Evolutionary conservation across 2,888 invertebrate species (phyloP).

Genomic region (Caenorhabditis afra): DNA sequence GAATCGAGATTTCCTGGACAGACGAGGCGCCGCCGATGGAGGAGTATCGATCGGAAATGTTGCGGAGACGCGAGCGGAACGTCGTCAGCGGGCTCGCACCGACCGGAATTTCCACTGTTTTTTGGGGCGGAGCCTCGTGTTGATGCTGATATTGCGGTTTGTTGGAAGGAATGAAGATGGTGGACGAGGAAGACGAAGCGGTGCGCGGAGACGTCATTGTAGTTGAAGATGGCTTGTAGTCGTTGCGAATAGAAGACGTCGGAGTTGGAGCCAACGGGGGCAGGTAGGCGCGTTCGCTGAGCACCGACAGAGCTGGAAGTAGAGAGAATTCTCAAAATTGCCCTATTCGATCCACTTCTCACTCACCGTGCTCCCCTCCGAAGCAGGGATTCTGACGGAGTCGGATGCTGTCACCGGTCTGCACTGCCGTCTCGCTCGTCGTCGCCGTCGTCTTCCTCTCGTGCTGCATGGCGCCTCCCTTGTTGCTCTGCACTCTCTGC

Average conservation of each 20-base stretch:
- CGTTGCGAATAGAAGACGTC: too few species aligned
- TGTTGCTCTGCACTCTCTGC: conserved; percentile 7
- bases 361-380: too few species aligned
- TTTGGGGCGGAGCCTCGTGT: too few species aligned
- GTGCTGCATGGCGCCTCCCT: not conserved
- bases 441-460: not conserved
- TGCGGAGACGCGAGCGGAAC: not conserved
- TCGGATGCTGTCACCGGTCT: conserved; percentile 49
- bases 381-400: conserved; percentile 41
- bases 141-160: too few species aligned
- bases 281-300: conserved; percentile 38
- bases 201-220: too few species aligned
- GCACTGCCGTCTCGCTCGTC: conserved; percentile 45
- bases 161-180: too few species aligned
- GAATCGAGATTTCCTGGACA: not conserved
- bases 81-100: not conserved
- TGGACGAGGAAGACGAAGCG: too few species aligned
- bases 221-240: too few species aligned
- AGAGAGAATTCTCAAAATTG: not conserved
- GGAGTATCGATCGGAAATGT: not conserved
- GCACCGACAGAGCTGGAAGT: not conserved
- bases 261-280: not conserved
- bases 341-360: too few species aligned
- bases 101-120: not conserved
- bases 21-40: not conserved